These are phyloP conservation scores for Furnarius figulus DNA, from an alignment of 2,113 vertebrate genomes.

Conservation along the genomic window DNA sequence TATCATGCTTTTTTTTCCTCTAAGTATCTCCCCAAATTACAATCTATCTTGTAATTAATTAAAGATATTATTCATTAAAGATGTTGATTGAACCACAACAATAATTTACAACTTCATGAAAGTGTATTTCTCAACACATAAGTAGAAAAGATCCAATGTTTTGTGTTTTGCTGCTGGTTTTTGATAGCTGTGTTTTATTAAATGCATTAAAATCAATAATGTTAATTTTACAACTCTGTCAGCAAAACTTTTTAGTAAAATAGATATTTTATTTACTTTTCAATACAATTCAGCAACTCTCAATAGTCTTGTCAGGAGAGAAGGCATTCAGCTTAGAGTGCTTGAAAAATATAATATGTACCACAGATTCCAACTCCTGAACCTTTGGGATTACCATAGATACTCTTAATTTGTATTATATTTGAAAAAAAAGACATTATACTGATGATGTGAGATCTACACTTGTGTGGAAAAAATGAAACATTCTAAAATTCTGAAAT, in stretches of 20 bases:
- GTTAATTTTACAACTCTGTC: neutral
- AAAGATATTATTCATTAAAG: neutral
- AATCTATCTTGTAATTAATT: neutral
- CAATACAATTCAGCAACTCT: neutral
- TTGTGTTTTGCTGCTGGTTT: neutral
- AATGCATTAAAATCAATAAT: neutral
- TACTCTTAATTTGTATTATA: neutral
- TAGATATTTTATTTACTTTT: neutral
- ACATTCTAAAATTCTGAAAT: neutral
- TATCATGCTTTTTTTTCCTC: neutral
- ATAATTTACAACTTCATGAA: neutral
- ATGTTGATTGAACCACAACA: neutral
- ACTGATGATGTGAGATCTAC: neutral
- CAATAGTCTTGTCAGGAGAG: neutral
- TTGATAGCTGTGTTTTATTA: neutral
- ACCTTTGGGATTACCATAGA: neutral
- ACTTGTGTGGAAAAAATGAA: neutral
- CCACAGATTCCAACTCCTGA: neutral
- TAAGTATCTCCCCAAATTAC: neutral
- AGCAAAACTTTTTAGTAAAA: neutral
- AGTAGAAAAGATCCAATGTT: neutral
- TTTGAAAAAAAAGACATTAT: neutral
- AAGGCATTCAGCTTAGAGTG: neutral
- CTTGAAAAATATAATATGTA: neutral
- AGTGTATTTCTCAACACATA: neutral